Evolutionary conservation across 2,113 vertebrate species (phyloP), one percentile per base, ranked within the genome.

Genomic region (Notothenia rossii): DNA sequence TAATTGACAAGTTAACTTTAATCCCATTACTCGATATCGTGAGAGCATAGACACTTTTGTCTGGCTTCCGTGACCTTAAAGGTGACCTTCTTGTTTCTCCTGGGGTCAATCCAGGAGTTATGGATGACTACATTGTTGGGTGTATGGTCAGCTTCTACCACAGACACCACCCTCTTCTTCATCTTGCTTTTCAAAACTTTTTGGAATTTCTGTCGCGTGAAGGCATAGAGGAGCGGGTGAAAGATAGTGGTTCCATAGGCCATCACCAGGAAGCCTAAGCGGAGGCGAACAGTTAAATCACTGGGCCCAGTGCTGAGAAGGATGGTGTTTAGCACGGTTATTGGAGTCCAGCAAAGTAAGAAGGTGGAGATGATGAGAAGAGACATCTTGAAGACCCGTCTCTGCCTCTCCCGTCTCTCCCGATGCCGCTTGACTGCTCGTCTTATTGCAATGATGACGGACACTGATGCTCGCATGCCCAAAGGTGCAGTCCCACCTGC

Each of bases 151-250:
- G 96, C 97, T 92, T 98, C 97, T 25, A 97, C 97, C 72, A 97
- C 97, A 49, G 98, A 98, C 91, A 98, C 97, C 65, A 98, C 97
- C 87, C 97, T 89, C 79, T 99, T 99, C 95, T 98, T 99, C 96
- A 99, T 98, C 93, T 97, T 98, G 90, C 97, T 98, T 94, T 98
- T 99, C 75, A 99, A 93, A 73, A 97, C 98, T 81, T 97, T 99
- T 90, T 99, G 98, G 90, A 99, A 98, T 94, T 99, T 99, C 91
- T 99, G 98, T 74, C 98, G 92, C 0, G 98, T 98, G 93, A 99
- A 99, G 88, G 98, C 98, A 4, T 99, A 99, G 85, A 99, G 94
- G 69, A 99, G 94, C 17, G 98, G 98, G 72, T 99, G 98, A 89
- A 98, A 98, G 93, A 99, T 96, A 15, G 98, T 99, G 68, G 98